phyloP scores from a whole-genome alignment of 1,140 invertebrate species.

The Latrodectus geometricus region DNA sequence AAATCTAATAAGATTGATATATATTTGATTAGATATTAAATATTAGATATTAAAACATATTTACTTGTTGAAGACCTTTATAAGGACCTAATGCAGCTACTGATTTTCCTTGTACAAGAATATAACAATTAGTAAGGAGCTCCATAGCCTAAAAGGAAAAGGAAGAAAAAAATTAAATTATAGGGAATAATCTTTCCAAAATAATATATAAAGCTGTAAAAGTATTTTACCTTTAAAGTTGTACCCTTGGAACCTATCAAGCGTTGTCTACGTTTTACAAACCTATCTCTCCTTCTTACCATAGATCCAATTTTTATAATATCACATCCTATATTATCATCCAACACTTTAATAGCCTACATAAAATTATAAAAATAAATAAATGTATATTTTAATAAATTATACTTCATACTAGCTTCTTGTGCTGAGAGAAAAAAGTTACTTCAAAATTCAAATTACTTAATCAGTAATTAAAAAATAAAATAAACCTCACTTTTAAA shows the following conservation, averaged over 20 bases:
- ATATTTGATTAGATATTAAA: too few relatives aligned
- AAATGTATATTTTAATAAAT: too few relatives aligned
- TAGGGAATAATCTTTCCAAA: background rate
- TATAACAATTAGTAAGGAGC: constrained; percentile 96
- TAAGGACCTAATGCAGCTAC: constrained; percentile 96
- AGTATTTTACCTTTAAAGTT: constrained; percentile 80
- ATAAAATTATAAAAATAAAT: background rate
- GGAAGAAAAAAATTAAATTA: constrained; percentile 7
- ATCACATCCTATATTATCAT: constrained; percentile 93
- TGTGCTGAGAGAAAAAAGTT: too few relatives aligned
- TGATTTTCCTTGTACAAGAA: constrained; percentile 97
- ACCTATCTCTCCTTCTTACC: constrained; percentile 93
- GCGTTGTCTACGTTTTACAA: constrained; percentile 93
- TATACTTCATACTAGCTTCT: too few relatives aligned
- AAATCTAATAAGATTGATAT: too few relatives aligned
- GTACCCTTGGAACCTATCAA: constrained; percentile 97
- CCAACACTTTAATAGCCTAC: constrained; percentile 72
- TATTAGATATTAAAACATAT: constrained; percentile 37
- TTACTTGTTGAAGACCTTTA: constrained; percentile 89
- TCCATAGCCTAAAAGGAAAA: constrained; percentile 82
- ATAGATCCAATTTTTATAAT: constrained; percentile 97
- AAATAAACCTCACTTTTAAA: background rate
- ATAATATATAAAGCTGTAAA: background rate
- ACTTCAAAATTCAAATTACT: too few relatives aligned
- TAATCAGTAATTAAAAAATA: too few relatives aligned